Base-by-base conservation (phyloP, 1,140 invertebrate species). In the Danaus melanippus region DNA sequence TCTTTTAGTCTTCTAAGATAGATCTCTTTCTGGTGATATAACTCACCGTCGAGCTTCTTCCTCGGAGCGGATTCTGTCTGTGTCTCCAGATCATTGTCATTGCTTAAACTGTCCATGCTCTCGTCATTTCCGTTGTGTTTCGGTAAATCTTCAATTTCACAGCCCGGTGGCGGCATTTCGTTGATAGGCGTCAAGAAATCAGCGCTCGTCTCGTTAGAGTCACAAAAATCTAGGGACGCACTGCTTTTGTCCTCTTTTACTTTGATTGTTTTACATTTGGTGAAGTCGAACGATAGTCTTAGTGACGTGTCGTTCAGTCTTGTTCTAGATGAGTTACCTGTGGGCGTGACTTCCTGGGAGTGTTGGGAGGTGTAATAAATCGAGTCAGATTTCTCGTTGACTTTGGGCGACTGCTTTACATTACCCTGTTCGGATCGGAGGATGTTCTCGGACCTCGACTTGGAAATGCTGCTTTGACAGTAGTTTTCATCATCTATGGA, bases 121-220 rank as follows among this genome's bases (percentile, higher is more conserved):
- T 81, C 80, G 42, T 81, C 80, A 15, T 78, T 81, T 0, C 83
- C 80, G 32, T 86, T 84, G 39, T 80, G 76, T 53, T 78, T 81
- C 17, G 79, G 80, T 52, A 86, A 56, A 11, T 84, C 83, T 44
- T 84, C 81, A 9, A 84, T 82, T 55, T 86, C 83, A 50, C 83
- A 81, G 1, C 81, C 81, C 0, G 87, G 79, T 0, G 82, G 78
- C 4, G 87, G 87, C 85, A 88, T 86, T 56, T 88, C 87, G 15
- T 88, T 88, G 8, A 88, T 88, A 0, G 87, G 87, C 17, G 87
- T 88, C 43, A 88, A 62, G 53, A 88, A 88, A 67, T 88, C 87
- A 0, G 87, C 87, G 60, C 85, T 87, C 0, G 87, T 88, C 60
- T 88, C 85, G 55, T 88, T 88, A 0, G 87, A 88, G 54, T 88